phyloP scores from a whole-genome alignment of 2,797 vertebrate genomes.

The Megaceryle alcyon region DNA sequence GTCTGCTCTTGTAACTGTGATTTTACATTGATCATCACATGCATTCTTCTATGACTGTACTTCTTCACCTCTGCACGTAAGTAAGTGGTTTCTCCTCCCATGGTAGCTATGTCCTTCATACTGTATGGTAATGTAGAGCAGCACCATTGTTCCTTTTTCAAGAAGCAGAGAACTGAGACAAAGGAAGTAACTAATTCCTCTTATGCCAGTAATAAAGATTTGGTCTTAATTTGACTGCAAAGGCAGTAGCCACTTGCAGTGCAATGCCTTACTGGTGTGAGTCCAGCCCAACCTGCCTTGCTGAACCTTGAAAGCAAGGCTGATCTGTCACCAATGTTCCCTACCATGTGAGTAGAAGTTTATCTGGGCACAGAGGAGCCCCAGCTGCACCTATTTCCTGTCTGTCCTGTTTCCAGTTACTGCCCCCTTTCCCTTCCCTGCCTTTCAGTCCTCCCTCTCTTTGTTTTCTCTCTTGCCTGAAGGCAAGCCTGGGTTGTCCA shows the following conservation, averaged over 20 bases:
- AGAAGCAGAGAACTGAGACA: background rate
- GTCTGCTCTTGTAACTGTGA: background rate
- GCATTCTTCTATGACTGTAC: background rate
- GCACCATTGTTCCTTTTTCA: background rate
- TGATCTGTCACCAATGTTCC: background rate
- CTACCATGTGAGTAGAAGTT: background rate
- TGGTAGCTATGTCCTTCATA: background rate
- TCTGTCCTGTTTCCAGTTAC: background rate
- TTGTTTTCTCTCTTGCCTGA: background rate
- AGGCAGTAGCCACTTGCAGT: background rate
- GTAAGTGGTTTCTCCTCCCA: background rate
- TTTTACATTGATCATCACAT: background rate
- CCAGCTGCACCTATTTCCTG: background rate
- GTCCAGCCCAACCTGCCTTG: background rate
- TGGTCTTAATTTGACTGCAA: background rate
- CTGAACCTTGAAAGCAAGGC: background rate
- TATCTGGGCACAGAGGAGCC: background rate
- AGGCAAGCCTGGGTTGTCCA: background rate
- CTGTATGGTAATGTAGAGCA: background rate
- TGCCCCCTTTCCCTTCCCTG: background rate
- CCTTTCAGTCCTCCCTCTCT: background rate
- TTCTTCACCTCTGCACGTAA: background rate
- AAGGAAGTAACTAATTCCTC: background rate
- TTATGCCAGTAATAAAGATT: background rate
- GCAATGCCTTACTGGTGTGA: background rate